phyloP scores from a whole-genome alignment of 1,140 invertebrate species.

The Dendroctonus valens region DNA sequence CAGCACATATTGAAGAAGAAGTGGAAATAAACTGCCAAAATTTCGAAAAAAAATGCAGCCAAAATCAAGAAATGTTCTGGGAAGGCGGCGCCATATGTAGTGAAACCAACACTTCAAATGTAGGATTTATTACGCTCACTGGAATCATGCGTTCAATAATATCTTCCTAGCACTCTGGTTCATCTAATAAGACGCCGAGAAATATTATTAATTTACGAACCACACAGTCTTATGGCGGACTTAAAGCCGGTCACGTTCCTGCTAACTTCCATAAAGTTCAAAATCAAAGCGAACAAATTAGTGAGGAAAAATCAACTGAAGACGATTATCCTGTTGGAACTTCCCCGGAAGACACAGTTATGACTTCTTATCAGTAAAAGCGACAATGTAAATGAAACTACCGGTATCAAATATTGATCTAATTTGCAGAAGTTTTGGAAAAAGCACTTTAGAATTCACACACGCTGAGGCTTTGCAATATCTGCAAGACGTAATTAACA shows the following conservation, averaged over 20 bases:
- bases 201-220: conserved; percentile 5
- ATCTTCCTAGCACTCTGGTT: background rate
- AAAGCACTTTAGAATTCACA: conserved; percentile 17
- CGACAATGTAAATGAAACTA: background rate
- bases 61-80: conserved; percentile 12
- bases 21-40: conserved; percentile 24
- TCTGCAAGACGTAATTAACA: conserved; percentile 21
- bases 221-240: background rate
- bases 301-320: background rate
- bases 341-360: conserved; percentile 4
- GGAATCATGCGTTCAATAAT: background rate
- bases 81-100: conserved; percentile 14
- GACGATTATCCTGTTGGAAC: background rate
- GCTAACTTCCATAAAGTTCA: background rate
- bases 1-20: conserved; percentile 27
- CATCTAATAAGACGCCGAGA: conserved; percentile 6
- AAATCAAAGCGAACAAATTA: background rate
- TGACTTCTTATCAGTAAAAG: conserved; percentile 10
- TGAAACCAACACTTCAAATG: conserved; percentile 28
- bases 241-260: background rate
- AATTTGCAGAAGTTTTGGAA: conserved; percentile 19
- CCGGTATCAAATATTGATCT: background rate
- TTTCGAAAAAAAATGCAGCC: conserved; percentile 23
- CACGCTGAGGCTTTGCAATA: conserved; percentile 21
- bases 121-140: conserved; percentile 1